These are phyloP conservation scores for Daphoenositta chrysoptera DNA, from an alignment of 2,113 vertebrate genomes.

Conservation along the genomic window DNA sequence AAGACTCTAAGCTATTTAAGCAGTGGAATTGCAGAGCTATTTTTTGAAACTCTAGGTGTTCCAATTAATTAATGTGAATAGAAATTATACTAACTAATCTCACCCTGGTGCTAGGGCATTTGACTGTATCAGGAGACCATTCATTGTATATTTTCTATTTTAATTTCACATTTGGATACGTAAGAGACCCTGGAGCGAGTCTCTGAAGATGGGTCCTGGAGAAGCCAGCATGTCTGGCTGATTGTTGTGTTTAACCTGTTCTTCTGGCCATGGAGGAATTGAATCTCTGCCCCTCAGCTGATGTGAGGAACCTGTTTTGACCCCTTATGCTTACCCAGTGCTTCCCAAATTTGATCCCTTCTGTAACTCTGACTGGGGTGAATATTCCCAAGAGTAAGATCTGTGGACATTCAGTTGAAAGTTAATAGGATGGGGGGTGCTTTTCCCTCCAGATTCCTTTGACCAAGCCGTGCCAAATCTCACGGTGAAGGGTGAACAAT, in stretches of 20 bases:
- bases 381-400: background rate
- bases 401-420: background rate
- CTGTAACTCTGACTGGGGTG: background rate
- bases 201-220: background rate
- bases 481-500: background rate
- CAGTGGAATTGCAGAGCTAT: background rate
- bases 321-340: background rate
- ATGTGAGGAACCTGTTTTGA: background rate
- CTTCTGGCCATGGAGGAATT: background rate
- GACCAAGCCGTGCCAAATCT: background rate
- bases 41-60: constrained; percentile 5
- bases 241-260: background rate
- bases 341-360: background rate
- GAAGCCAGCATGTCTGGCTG: background rate
- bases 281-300: background rate
- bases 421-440: background rate
- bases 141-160: background rate
- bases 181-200: background rate
- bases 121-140: background rate
- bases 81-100: background rate
- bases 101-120: background rate
- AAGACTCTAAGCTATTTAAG: background rate
- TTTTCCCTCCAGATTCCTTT: background rate
- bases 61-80: constrained; percentile 17
- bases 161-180: background rate